These are phyloP conservation scores for Meteorus colon DNA, from an alignment of 2,888 invertebrate species.

Conservation along the genomic window DNA sequence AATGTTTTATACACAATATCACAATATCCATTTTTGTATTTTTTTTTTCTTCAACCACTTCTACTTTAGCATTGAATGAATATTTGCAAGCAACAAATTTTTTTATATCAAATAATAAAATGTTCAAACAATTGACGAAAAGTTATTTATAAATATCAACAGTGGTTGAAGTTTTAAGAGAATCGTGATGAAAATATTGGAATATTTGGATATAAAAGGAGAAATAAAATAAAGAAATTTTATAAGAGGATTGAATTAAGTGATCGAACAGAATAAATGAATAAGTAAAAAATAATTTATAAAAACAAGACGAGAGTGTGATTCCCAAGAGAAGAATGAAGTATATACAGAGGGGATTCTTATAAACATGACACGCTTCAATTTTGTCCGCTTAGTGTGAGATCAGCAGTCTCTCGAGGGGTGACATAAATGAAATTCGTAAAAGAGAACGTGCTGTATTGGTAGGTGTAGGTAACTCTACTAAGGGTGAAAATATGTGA, in stretches of 20 bases:
- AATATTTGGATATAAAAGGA: background rate
- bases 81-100: background rate
- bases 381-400: conserved; percentile 11
- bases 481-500: background rate
- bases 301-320: background rate
- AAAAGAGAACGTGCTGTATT: background rate
- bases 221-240: background rate
- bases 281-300: background rate
- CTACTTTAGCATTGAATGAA: background rate
- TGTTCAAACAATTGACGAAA: background rate
- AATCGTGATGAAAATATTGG: background rate
- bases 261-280: background rate
- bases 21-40: background rate
- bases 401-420: background rate
- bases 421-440: conserved; percentile 10
- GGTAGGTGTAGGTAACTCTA: background rate
- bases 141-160: background rate
- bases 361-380: background rate
- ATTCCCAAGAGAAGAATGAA: background rate
- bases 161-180: background rate
- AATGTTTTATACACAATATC: background rate
- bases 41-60: background rate
- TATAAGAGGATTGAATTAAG: background rate
- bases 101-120: background rate
- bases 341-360: background rate